These are phyloP conservation scores for Patella ulyssiponensis DNA, from an alignment of 2,888 invertebrate genomes.

Conservation along the genomic window DNA sequence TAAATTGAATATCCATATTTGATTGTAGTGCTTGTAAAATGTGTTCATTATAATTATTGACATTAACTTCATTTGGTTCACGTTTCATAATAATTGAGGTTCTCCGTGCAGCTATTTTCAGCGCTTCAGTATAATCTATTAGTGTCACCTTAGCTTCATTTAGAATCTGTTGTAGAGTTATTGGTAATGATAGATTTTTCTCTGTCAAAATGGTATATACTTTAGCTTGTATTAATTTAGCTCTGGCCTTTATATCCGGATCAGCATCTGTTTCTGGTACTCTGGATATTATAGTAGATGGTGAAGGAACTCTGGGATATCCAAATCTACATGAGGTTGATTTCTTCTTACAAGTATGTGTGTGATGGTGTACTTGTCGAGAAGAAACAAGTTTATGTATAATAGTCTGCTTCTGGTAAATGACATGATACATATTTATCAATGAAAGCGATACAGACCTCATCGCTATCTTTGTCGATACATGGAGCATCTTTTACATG, in stretches of 20 bases:
- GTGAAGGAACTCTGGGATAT: constrained; percentile 20
- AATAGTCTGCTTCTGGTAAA: constrained; percentile 14
- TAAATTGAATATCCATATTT: constrained; percentile 24
- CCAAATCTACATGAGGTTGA: constrained; percentile 25
- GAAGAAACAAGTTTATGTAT: not conserved
- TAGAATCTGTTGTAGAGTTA: not conserved
- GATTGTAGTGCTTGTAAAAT: constrained; percentile 1
- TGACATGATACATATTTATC: constrained; percentile 30
- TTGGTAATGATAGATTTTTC: not conserved
- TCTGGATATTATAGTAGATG: constrained; percentile 27
- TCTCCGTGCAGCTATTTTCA: not conserved
- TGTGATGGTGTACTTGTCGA: not conserved
- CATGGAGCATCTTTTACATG: constrained; percentile 31
- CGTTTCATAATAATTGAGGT: constrained; percentile 16
- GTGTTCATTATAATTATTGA: constrained; percentile 15
- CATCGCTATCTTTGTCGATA: constrained; percentile 26
- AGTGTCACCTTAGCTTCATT: not conserved
- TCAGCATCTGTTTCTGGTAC: constrained; percentile 22
- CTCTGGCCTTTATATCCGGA: too few relatives aligned
- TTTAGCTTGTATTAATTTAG: not conserved
- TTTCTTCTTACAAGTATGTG: constrained; percentile 24
- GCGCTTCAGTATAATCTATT: not conserved
- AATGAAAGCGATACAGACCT: constrained; percentile 25
- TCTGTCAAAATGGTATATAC: not conserved
- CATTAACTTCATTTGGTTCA: not conserved